A percentile compares a stretch with the other conserved stretches of the same genome.
Conservation (phyloP, 1,140 invertebrate species). For the Ceratina japonica region DNA sequence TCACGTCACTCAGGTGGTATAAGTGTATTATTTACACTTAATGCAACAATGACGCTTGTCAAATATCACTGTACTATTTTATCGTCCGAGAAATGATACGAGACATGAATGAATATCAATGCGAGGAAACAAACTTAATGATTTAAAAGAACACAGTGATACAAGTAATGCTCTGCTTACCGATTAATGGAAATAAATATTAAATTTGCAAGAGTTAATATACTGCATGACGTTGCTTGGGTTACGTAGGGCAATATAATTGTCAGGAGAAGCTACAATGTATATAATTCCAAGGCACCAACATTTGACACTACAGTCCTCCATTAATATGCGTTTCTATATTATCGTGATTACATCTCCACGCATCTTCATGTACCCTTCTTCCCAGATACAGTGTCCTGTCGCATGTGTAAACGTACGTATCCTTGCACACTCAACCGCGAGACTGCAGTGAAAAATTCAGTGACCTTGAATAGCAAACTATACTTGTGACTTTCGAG, state of each 20-base stretch:
- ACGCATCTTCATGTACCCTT: conserved; percentile 6
- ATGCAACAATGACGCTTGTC: conserved; percentile 48
- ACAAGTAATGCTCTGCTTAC: conserved; percentile 65
- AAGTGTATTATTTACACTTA: conserved; percentile 50
- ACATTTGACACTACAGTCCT: conserved; percentile 64
- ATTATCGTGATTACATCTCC: neutral
- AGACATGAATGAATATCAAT: conserved; percentile 66
- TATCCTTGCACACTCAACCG: conserved; percentile 20
- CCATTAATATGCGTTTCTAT: neutral
- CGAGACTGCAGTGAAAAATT: conserved; percentile 66
- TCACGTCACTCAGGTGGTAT: conserved; percentile 52
- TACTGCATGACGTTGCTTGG: conserved; percentile 64
- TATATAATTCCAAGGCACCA: conserved; percentile 62
- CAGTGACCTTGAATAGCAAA: conserved; percentile 65
- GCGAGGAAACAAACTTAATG: conserved; percentile 64
- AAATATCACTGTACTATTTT: conserved; percentile 57
- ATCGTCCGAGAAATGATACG: conserved; percentile 68
- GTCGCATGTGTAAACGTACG: neutral
- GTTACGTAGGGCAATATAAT: conserved; percentile 56
- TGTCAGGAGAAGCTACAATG: conserved; percentile 58
- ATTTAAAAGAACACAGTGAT: conserved; percentile 65
- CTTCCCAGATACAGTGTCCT: neutral
- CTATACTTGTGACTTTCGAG: conserved; percentile 68
- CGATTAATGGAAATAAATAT: conserved; percentile 67
- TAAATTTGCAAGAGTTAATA: conserved; percentile 62